Conservation (phyloP, 2,113 vertebrate genomes). For the Eolophus roseicapilla region DNA sequence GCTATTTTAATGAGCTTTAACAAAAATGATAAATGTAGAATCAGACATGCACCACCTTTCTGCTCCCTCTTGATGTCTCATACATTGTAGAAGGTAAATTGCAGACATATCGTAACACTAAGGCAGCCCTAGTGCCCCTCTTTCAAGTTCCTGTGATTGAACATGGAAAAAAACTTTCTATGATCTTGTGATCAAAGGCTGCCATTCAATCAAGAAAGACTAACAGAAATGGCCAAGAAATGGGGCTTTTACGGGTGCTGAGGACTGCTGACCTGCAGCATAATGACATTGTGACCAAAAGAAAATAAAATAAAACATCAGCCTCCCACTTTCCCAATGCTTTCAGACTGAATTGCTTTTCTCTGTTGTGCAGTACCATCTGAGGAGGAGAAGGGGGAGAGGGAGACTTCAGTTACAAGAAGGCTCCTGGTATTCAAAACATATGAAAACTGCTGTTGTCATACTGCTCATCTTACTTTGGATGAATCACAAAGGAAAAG, state of each 20-base stretch:
- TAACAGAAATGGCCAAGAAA: neutral
- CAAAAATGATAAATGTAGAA: conserved; percentile 3
- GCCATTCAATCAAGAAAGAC: conserved; percentile 27
- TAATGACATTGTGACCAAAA: neutral
- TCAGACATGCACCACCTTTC: neutral
- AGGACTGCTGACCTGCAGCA: conserved; percentile 5
- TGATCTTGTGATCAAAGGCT: conserved; percentile 48
- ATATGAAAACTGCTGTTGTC: neutral
- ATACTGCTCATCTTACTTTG: neutral
- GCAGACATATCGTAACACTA: neutral
- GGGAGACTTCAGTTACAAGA: neutral
- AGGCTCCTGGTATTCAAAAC: neutral
- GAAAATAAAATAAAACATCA: neutral
- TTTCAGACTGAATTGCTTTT: conserved; percentile 7
- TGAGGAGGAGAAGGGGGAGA: neutral
- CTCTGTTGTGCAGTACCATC: neutral
- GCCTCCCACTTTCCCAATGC: neutral
- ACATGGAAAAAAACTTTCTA: conserved; percentile 21
- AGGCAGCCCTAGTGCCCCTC: neutral
- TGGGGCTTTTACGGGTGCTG: neutral
- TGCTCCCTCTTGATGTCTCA: conserved; percentile 27
- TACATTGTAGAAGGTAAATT: conserved; percentile 7
- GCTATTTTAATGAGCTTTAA: conserved; percentile 30
- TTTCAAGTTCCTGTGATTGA: conserved; percentile 44
- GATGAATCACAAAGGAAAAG: neutral